Base-by-base conservation (phyloP, 2,113 vertebrate genomes). In the Falcunculus frontatus region DNA sequence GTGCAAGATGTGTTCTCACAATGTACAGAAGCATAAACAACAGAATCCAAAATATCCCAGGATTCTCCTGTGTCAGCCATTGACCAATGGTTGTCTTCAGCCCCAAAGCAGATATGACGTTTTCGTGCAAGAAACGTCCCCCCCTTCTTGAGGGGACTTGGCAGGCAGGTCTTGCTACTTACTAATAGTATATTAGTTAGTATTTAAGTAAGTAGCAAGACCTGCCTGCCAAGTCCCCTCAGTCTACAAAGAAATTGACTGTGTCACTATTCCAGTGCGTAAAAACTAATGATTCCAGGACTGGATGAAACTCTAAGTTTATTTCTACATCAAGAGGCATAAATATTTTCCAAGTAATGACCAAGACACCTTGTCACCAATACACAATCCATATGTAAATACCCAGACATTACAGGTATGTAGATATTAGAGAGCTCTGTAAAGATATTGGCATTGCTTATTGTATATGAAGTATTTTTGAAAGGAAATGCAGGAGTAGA, bases 401-500 rank as follows among this genome's bases (percentile, higher is more conserved):
- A 85, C 4, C 4, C 29, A 69, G 60, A 35, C 4, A 67, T 94
- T 77, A 72, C 46, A 65, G 32, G 27, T 72, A 68, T 6, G 4
- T 22, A 47, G 39, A 19, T 73, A 75, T 70, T 89, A 65, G 49
- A 93, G 53, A 56, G 75, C 23, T 68, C 50, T 93, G 50, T 46
- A 87, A 57, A 94, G 47, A 56, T 39, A 85, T 4, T 49, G 68
- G n/a, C 41, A 41, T 33, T 89, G 68, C 8, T 69, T 84, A 74
- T 56, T 42, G 27, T 13, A 46, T 8, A 6, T 23, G 2, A 87
- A 68, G 13, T 70, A 50, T 26, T 95, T 94, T 57, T 85, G 84
- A 97, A 96, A 85, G 69, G 47, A 97, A 97, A 94, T n/a, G 18
- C 42, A 83, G 73, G 32, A 81, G 26, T 35, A 67, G 47, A 89